Percentiles rank a stretch among this genome's conserved stretches.
These are phyloP conservation scores for Pangasianodon gigas DNA, from an alignment of 2,113 vertebrate species.

Conservation along the genomic window DNA sequence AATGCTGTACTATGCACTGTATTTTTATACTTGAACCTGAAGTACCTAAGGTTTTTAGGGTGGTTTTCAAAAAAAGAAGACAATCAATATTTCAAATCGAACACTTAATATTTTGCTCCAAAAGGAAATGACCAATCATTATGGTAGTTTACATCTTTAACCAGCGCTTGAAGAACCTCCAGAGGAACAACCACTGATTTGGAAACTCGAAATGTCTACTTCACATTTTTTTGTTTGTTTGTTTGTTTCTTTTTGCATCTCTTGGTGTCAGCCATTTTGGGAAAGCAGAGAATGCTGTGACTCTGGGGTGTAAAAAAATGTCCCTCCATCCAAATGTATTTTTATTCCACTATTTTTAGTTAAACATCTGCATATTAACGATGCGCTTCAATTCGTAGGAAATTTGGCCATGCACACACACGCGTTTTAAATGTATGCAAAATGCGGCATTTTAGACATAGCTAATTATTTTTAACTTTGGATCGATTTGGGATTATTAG, in stretches of 20 bases:
- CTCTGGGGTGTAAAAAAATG: not conserved
- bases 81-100: too few species aligned
- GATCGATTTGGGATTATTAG: too few species aligned
- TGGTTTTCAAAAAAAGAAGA: too few species aligned
- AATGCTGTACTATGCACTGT: not conserved
- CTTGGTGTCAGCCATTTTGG: not conserved
- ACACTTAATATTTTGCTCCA: not conserved
- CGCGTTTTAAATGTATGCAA: not conserved
- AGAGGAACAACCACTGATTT: not conserved
- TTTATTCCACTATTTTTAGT: not conserved
- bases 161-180: not conserved
- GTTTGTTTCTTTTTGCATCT: not conserved
- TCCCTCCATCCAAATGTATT: not conserved
- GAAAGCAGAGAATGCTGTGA: not conserved
- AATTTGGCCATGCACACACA: rapidly evolving
- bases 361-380: not conserved
- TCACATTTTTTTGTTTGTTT: not conserved
- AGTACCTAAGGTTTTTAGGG: not conserved
- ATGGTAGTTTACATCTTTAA: not conserved
- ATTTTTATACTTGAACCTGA: not conserved
- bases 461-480: not conserved
- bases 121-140: not conserved
- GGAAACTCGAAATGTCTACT: not conserved
- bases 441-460: not conserved
- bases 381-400: not conserved